Percentiles rank a stretch among this genome's conserved stretches.
phyloP scores from a whole-genome alignment of 1,140 invertebrate species.

The Bicyclus anynana region DNA sequence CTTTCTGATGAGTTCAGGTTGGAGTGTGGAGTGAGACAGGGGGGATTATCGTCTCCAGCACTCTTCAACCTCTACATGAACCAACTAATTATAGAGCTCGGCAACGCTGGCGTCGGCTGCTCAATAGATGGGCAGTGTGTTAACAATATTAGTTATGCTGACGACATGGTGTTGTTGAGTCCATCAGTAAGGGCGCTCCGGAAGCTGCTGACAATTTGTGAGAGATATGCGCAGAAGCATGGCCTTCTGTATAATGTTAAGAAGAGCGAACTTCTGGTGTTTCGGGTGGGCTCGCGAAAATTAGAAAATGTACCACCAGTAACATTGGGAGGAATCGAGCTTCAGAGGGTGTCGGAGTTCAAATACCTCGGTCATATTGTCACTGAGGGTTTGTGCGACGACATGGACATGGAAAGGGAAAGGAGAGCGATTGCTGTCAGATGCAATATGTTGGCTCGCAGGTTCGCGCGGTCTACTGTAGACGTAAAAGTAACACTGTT shows the following conservation, averaged over 20 bases:
- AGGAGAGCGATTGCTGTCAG: too few relatives aligned
- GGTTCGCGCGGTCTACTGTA: too few relatives aligned
- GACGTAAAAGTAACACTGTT: too few relatives aligned
- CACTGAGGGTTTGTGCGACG: too few relatives aligned
- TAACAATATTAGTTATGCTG: constrained; percentile 12
- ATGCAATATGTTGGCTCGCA: too few relatives aligned
- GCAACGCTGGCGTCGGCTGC: constrained; percentile 5
- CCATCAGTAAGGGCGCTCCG: neutral
- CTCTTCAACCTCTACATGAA: constrained; percentile 14
- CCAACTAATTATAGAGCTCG: constrained; percentile 7
- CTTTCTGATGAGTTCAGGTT: neutral
- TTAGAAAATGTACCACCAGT: too few relatives aligned
- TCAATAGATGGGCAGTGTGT: constrained; percentile 3
- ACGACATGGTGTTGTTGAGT: constrained; percentile 14
- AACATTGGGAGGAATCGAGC: too few relatives aligned
- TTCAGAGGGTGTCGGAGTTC: too few relatives aligned
- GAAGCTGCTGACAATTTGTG: constrained; percentile 2
- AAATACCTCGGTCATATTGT: too few relatives aligned
- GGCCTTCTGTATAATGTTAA: neutral
- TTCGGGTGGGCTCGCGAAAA: too few relatives aligned
- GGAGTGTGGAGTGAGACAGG: constrained; percentile 11
- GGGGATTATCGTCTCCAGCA: constrained; percentile 7
- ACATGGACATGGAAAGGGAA: too few relatives aligned
- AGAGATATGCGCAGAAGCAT: neutral
- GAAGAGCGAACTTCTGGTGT: neutral